These are phyloP conservation scores for Monoplex corrugatus DNA, from an alignment of 2,888 invertebrate genomes.

Conservation along the genomic window DNA sequence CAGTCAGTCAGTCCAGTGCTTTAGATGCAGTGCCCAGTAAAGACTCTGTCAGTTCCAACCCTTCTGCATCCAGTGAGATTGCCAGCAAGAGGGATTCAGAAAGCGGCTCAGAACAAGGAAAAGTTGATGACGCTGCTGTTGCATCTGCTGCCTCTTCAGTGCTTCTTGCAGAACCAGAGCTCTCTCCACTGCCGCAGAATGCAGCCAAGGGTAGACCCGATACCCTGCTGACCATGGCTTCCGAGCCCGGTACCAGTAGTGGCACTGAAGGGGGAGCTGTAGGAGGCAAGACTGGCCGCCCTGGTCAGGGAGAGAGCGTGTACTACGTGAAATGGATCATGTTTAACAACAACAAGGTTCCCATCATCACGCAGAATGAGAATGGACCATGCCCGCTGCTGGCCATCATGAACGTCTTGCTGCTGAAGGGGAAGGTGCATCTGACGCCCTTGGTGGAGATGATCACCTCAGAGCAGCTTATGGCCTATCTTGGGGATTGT, in stretches of 20 bases:
- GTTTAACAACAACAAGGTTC: conserved; percentile 79
- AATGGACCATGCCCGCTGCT: conserved; percentile 86
- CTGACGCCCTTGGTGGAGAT: conserved; percentile 81
- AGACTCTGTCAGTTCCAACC: not conserved
- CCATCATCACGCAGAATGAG: conserved; percentile 84
- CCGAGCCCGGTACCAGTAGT: not conserved
- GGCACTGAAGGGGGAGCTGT: conserved; percentile 20
- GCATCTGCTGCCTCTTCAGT: not conserved
- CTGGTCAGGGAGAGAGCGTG: conserved; percentile 66
- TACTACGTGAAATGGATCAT: conserved; percentile 84
- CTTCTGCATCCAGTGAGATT: not conserved
- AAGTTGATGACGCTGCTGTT: not conserved
- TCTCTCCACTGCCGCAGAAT: not conserved
- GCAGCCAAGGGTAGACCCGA: not conserved
- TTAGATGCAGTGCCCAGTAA: not conserved
- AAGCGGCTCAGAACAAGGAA: not conserved
- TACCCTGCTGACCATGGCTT: not conserved
- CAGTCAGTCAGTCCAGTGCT: not conserved
- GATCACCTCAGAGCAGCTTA: conserved; percentile 83
- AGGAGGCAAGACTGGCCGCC: not conserved
- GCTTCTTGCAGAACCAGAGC: not conserved
- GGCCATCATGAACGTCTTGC: conserved; percentile 84
- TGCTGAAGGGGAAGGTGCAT: conserved; percentile 82
- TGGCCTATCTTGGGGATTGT: conserved; percentile 83
- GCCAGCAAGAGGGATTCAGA: not conserved